Evolutionary conservation across 2,797 vertebrate genomes (phyloP).

Genomic region (Microcaecilia unicolor): DNA sequence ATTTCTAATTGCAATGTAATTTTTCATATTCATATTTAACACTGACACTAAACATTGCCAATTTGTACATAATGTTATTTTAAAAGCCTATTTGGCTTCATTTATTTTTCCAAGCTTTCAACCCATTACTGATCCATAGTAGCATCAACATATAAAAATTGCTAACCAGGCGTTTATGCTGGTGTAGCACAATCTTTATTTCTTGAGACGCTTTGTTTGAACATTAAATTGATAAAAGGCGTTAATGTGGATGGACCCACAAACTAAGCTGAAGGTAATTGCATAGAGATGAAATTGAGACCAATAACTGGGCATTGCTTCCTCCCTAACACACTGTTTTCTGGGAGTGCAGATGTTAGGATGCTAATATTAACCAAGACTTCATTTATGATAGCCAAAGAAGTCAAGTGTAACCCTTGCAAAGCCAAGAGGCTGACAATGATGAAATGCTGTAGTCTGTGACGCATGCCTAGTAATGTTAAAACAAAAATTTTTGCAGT

Average conservation of each 20-base stretch:
- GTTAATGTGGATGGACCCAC: slow-evolving; percentile 32
- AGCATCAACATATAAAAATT: slow-evolving; percentile 24
- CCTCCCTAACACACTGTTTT: slow-evolving; percentile 30
- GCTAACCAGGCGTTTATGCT: slow-evolving; percentile 32
- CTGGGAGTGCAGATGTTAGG: slow-evolving; percentile 41
- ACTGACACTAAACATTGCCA: slow-evolving; percentile 26
- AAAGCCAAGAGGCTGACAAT: neutral
- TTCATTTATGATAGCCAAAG: slow-evolving; percentile 34
- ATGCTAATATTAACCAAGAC: slow-evolving; percentile 34
- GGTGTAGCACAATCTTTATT: slow-evolving; percentile 45
- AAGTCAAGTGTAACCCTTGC: slow-evolving; percentile 38
- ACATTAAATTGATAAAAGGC: slow-evolving; percentile 46
- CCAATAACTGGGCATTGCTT: slow-evolving; percentile 45
- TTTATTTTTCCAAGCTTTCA: slow-evolving; percentile 28
- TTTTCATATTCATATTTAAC: slow-evolving; percentile 22
- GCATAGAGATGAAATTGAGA: slow-evolving; percentile 51
- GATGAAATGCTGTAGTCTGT: neutral
- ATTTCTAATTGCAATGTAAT: slow-evolving; percentile 21
- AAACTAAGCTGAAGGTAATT: slow-evolving; percentile 45
- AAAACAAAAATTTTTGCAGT: too few relatives aligned
- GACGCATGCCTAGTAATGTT: too few relatives aligned
- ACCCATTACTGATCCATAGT: slow-evolving; percentile 26
- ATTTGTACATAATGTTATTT: slow-evolving; percentile 18
- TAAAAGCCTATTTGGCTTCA: slow-evolving; percentile 28
- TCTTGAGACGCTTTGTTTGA: slow-evolving; percentile 48